These are phyloP conservation scores for Oryzias sinensis DNA, from an alignment of 2,797 vertebrate species.

Conservation along the genomic window DNA sequence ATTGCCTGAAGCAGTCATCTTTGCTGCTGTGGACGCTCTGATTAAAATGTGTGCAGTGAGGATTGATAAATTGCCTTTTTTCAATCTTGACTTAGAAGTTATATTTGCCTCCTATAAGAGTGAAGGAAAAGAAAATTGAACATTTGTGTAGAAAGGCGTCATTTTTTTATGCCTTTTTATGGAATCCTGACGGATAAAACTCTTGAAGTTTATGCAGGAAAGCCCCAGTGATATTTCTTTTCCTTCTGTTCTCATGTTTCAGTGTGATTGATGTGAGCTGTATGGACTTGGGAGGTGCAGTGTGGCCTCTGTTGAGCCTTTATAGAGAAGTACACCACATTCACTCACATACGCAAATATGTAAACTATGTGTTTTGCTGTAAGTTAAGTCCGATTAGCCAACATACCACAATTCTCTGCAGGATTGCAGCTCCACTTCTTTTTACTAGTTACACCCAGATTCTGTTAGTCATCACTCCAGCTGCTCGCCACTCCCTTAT, in stretches of 20 bases:
- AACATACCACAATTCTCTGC: too few species aligned
- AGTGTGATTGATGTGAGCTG: background rate
- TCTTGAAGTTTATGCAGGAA: background rate
- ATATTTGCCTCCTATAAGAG: background rate
- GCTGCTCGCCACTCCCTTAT: too few species aligned
- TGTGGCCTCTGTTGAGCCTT: too few species aligned
- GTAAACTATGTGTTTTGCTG: too few species aligned
- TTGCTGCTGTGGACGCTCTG: conserved; percentile 6
- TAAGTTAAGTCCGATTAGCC: too few species aligned
- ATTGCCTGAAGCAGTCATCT: conserved; percentile 14
- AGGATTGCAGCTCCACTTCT: too few species aligned
- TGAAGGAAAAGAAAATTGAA: background rate
- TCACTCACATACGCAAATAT: too few species aligned
- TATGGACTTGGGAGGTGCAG: background rate
- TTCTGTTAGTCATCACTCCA: too few species aligned
- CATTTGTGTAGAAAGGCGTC: background rate
- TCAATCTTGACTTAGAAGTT: conserved; percentile 11
- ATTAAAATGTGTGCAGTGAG: conserved; percentile 4
- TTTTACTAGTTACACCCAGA: too few species aligned
- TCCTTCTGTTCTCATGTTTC: background rate
- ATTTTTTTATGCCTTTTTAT: background rate
- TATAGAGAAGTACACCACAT: background rate
- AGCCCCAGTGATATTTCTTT: background rate
- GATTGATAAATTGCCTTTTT: conserved; percentile 8
- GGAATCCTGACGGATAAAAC: background rate